Conservation (phyloP, 2,888 invertebrate species). For the Acrobasis consociella region DNA sequence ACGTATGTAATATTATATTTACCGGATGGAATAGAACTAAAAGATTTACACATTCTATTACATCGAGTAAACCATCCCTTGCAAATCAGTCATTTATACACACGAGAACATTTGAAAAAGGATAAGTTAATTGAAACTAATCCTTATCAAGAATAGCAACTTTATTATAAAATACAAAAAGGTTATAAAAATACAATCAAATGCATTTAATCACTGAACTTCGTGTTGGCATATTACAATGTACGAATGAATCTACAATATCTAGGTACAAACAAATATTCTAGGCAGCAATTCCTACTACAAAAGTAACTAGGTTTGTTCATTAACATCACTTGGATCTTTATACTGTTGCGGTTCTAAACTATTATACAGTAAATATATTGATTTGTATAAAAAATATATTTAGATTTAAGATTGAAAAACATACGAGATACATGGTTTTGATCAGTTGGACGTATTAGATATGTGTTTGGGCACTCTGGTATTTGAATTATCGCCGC, state of each 20-base stretch:
- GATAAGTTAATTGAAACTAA: constrained; percentile 55
- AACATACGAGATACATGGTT: background rate
- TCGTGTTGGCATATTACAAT: constrained; percentile 58
- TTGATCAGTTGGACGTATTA: constrained; percentile 2
- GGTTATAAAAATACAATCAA: constrained; percentile 82
- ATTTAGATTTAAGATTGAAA: constrained; percentile 12
- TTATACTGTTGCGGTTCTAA: constrained; percentile 33
- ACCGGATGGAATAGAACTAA: constrained; percentile 8
- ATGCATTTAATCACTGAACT: constrained; percentile 80
- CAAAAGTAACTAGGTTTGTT: constrained; percentile 50
- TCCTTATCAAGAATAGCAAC: constrained; percentile 77
- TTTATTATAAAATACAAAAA: constrained; percentile 81
- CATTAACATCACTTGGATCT: constrained; percentile 50
- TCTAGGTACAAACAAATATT: constrained; percentile 57
- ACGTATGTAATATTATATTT: background rate
- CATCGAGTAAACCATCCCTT: constrained; percentile 14
- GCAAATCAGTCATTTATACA: background rate
- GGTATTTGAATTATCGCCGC: background rate
- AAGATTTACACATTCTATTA: constrained; percentile 8
- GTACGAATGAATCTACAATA: constrained; percentile 51
- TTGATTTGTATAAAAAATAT: constrained; percentile 9
- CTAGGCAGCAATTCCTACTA: constrained; percentile 60
- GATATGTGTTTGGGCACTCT: background rate
- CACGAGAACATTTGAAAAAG: background rate
- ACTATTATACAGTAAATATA: constrained; percentile 9